Base-by-base conservation (phyloP, 2,113 vertebrate species). In the Neolamprologus toae region DNA sequence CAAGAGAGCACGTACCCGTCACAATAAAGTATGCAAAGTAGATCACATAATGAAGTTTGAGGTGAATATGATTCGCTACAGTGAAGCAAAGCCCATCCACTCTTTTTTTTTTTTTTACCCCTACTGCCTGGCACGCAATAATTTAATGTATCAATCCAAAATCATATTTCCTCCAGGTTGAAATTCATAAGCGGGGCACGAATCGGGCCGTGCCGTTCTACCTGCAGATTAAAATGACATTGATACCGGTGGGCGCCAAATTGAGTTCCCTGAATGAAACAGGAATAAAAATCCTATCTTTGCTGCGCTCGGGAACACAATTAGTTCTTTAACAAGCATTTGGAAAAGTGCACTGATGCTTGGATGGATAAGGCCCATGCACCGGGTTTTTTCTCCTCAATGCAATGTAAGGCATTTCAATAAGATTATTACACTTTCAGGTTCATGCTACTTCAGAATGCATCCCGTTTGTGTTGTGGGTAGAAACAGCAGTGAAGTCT, bases 1-100 rank as follows among this genome's bases (percentile, higher is more conserved):
- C 86, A 86, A 78, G 89, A 92, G 89, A 92, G 63, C 85, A 90
- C 79, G 17, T 87, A 84, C 80, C 86, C 81, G 9, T 88, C 86
- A 92, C 92, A 94, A 95, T 93, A 90, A 93, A 89, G 83, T 90
- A 93, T 94, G 93, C 87, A 93, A 88, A 95, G 88, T 59, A 86
- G 83, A 90, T 80, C 90, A 90, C 89, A 90, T 82, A 90, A 93
- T 92, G 85, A 93, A 92, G 92, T 90, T 76, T 10, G 61, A 88
- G 90, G 51, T 86, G 89, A 91, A 93, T 91, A 80, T 57, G 76
- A 93, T 83, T 90, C 11, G 31, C 84, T 14, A 88, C 78, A 91
- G 76, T 90, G 87, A 89, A 76, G 83, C 55, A 12, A 89, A 84
- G 86, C 63, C 68, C 11, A 71, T 81, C 76, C 80, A 19, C 42